Evolutionary conservation across 1,140 invertebrate species (phyloP).

Genomic region (Spodoptera litura): DNA sequence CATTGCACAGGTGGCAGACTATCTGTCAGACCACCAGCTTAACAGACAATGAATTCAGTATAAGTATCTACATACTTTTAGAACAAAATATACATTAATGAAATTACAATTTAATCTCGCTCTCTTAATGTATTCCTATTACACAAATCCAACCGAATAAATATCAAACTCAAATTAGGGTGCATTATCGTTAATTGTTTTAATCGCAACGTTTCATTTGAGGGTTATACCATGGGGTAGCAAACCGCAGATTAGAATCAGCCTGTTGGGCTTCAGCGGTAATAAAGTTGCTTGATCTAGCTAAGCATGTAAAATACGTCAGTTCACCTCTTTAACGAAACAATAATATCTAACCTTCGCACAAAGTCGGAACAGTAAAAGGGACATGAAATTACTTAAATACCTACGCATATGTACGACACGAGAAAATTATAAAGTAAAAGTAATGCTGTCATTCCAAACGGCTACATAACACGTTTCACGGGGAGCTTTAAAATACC

Average conservation of each 20-base stretch:
- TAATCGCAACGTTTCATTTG: constrained; percentile 27
- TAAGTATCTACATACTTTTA: background rate
- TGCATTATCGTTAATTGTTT: constrained; percentile 38
- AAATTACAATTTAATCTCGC: constrained; percentile 2
- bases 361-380: constrained; percentile 38
- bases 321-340: constrained; percentile 31
- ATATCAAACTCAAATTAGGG: constrained; percentile 19
- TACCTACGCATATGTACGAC: constrained; percentile 37
- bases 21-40: constrained; percentile 11
- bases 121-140: constrained; percentile 14
- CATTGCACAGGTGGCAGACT: constrained; percentile 9
- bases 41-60: background rate
- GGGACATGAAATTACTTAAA: constrained; percentile 41
- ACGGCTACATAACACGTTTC: constrained; percentile 59
- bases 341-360: constrained; percentile 29
- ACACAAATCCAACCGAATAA: constrained; percentile 21
- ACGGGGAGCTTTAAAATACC: constrained; percentile 58
- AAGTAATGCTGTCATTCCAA: constrained; percentile 56
- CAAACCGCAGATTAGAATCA: constrained; percentile 32
- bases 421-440: constrained; percentile 55
- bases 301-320: constrained; percentile 37
- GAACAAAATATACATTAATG: background rate
- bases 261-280: constrained; percentile 11
- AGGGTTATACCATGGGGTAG: constrained; percentile 19
- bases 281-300: constrained; percentile 28